phyloP scores from a whole-genome alignment of 2,113 vertebrate species.

The Pyxicephalus adspersus region DNA sequence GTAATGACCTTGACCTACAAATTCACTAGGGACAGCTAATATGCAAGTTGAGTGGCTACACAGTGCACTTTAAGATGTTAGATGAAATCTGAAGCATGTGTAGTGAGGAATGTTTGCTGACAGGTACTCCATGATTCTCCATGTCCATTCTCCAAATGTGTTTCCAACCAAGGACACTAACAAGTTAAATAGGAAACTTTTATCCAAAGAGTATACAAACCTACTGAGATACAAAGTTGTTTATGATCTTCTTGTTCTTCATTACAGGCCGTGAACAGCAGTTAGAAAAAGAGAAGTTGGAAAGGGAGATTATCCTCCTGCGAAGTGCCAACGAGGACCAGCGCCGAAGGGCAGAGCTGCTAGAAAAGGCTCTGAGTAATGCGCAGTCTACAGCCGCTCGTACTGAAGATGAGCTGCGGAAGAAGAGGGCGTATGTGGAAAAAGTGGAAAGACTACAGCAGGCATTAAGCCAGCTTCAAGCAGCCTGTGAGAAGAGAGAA shows the following conservation, averaged over 20 bases:
- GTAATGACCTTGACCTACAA: no score
- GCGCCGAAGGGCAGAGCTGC: conserved; percentile 82
- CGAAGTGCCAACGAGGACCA: conserved; percentile 85
- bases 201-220: no score
- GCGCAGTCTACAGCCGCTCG: conserved; percentile 83
- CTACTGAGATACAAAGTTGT: background rate
- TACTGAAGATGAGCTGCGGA: conserved; percentile 87
- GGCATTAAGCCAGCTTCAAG: conserved; percentile 92
- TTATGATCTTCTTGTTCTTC: background rate
- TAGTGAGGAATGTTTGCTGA: background rate
- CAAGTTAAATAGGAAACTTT: no score
- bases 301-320: conserved; percentile 81
- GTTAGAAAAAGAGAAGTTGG: conserved; percentile 85
- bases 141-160: background rate
- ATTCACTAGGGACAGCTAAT: no score
- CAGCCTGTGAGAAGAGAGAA: conserved; percentile 93
- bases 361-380: conserved; percentile 86
- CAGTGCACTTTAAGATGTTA: background rate
- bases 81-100: background rate
- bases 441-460: conserved; percentile 95
- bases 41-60: no score
- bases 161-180: background rate
- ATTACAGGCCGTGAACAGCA: conserved; percentile 86
- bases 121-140: background rate
- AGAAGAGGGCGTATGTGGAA: conserved; percentile 92